These are phyloP conservation scores for Pseudomyrmex concolor DNA, from an alignment of 1,140 invertebrate species.

Conservation along the genomic window DNA sequence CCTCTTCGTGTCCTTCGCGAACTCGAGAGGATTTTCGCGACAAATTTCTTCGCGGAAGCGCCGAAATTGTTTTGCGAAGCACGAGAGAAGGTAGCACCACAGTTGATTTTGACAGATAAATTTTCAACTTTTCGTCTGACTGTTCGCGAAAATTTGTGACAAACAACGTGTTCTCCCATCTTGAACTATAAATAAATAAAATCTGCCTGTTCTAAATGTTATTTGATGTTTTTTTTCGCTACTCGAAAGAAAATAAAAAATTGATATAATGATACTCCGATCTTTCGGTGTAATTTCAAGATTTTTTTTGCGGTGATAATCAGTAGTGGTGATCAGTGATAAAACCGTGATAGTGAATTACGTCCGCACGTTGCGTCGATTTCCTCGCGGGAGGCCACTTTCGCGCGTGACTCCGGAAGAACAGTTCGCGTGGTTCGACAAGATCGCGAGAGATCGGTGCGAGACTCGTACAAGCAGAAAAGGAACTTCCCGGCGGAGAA, in stretches of 20 bases:
- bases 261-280: neutral
- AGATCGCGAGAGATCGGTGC: conserved; percentile 16
- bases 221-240: too few relatives aligned
- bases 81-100: neutral
- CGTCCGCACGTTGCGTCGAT: conserved; percentile 19
- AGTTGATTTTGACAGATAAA: neutral
- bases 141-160: neutral
- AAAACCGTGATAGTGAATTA: conserved; percentile 45
- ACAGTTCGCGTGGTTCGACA: conserved; percentile 39
- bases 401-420: conserved; percentile 31
- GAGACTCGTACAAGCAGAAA: neutral
- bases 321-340: conserved; percentile 31
- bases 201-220: too few relatives aligned
- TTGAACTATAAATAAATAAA: too few relatives aligned
- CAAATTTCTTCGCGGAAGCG: neutral
- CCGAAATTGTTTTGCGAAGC: neutral
- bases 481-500: conserved; percentile 16
- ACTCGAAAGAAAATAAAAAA: neutral
- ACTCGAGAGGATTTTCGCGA: neutral
- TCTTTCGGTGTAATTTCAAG: neutral
- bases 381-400: conserved; percentile 39
- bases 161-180: neutral
- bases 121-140: neutral
- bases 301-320: neutral
- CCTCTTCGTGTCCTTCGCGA: conserved; percentile 47